These are phyloP conservation scores for Platyrinchus mystaceus DNA, from an alignment of 2,797 vertebrate genomes.

Conservation along the genomic window DNA sequence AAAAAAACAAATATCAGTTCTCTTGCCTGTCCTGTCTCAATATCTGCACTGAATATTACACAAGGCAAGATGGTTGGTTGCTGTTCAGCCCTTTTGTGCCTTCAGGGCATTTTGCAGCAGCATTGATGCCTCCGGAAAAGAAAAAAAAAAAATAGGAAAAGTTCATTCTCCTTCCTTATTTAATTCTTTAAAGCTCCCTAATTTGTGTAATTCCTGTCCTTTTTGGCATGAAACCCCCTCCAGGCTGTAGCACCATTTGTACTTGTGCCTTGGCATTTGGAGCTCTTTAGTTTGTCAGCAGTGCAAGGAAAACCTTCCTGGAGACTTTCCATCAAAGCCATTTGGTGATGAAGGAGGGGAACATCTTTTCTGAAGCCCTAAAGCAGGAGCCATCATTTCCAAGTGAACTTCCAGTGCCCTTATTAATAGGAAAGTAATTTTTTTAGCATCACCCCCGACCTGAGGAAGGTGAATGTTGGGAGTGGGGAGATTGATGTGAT, in stretches of 20 bases:
- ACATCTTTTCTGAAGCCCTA: background rate
- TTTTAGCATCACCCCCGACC: background rate
- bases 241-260: background rate
- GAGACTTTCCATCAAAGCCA: conserved; percentile 53
- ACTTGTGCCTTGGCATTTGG: background rate
- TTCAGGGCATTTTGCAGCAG: background rate
- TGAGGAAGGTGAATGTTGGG: background rate
- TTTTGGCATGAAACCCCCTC: background rate
- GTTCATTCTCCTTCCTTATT: background rate
- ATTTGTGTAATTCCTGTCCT: background rate
- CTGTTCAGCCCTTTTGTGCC: background rate
- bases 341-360: conserved; percentile 59
- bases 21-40: background rate
- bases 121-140: background rate
- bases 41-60: background rate
- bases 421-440: background rate
- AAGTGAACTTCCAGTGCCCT: background rate
- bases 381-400: background rate
- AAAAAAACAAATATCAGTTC: background rate
- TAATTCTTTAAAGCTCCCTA: background rate
- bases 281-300: background rate
- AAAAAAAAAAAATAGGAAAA: background rate
- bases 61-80: background rate
- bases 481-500: background rate
- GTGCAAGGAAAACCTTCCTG: conserved; percentile 6